Percentiles rank a stretch among this genome's conserved stretches.
Conservation (phyloP, 1,140 invertebrate species). For the Drosophila willistoni region DNA sequence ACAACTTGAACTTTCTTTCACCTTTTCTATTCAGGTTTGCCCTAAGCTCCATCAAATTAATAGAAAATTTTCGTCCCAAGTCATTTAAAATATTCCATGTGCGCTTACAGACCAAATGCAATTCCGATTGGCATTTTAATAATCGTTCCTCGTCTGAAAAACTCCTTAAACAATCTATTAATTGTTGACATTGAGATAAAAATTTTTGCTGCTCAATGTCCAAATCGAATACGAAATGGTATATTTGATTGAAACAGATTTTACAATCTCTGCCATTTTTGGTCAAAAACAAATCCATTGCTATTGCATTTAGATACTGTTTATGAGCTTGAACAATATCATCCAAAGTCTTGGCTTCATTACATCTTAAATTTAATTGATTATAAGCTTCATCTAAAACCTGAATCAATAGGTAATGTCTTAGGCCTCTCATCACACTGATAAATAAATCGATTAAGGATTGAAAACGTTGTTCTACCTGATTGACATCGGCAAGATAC, state of each 20-base stretch:
- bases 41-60: conserved; percentile 25
- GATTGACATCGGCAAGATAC: neutral
- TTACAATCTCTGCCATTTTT: neutral
- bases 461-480: conserved; percentile 13
- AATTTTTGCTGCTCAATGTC: conserved; percentile 41
- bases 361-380: neutral
- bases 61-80: conserved; percentile 28
- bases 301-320: conserved; percentile 37
- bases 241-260: conserved; percentile 24
- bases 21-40: neutral
- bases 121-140: conserved; percentile 5
- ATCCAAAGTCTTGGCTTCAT: conserved; percentile 25
- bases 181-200: neutral
- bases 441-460: conserved; percentile 18
- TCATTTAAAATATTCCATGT: conserved; percentile 25
- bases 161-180: conserved; percentile 1
- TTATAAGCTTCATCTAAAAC: conserved; percentile 28
- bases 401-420: conserved; percentile 19
- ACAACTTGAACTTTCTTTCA: neutral
- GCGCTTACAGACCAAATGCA: conserved; percentile 34
- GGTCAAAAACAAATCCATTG: conserved; percentile 15
- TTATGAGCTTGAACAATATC: conserved; percentile 36
- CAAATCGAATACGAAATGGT: conserved; percentile 25
- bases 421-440: conserved; percentile 25
- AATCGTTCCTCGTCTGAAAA: neutral